Percentiles rank a stretch among this genome's conserved stretches.
Evolutionary conservation across 2,797 vertebrate species (phyloP).

Genomic region (Microchirus variegatus): DNA sequence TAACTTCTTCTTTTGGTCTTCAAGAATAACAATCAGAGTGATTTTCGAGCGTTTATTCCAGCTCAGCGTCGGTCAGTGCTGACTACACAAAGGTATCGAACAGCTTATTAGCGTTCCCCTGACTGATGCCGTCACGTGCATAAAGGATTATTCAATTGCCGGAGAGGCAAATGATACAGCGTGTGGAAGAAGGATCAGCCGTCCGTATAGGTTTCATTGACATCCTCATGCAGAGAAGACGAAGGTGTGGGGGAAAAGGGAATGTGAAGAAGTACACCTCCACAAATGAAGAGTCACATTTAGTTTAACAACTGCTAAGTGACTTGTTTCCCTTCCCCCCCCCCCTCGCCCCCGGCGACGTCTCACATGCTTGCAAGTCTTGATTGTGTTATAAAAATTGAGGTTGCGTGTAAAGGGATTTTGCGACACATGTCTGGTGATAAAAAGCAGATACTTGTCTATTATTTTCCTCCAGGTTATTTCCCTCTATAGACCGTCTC

Average conservation of each 20-base stretch:
- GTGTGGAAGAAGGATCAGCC: conserved; percentile 16
- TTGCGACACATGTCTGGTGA: conserved; percentile 17
- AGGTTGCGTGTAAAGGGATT: conserved; percentile 24
- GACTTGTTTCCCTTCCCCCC: neutral
- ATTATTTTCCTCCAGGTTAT: conserved; percentile 31
- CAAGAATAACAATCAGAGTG: conserved; percentile 16
- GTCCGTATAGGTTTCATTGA: conserved; percentile 22
- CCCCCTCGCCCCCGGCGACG: neutral
- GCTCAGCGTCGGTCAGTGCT: conserved; percentile 26
- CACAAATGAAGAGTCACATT: neutral
- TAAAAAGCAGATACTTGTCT: conserved; percentile 19
- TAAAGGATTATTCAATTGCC: conserved; percentile 47
- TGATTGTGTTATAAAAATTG: conserved; percentile 4
- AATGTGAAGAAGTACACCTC: neutral
- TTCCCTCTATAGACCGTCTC: conserved; percentile 26
- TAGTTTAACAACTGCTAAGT: neutral
- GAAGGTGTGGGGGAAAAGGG: neutral
- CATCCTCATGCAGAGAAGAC: conserved; percentile 2
- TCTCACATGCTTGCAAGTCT: neutral
- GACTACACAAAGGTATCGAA: conserved; percentile 31
- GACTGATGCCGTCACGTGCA: conserved; percentile 42
- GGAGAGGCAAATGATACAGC: conserved; percentile 28
- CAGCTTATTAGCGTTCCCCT: conserved; percentile 52
- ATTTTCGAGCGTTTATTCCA: conserved; percentile 32
- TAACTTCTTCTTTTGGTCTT: neutral